phyloP scores from a whole-genome alignment of 2,113 vertebrate genomes.

The Gambusia affinis region DNA sequence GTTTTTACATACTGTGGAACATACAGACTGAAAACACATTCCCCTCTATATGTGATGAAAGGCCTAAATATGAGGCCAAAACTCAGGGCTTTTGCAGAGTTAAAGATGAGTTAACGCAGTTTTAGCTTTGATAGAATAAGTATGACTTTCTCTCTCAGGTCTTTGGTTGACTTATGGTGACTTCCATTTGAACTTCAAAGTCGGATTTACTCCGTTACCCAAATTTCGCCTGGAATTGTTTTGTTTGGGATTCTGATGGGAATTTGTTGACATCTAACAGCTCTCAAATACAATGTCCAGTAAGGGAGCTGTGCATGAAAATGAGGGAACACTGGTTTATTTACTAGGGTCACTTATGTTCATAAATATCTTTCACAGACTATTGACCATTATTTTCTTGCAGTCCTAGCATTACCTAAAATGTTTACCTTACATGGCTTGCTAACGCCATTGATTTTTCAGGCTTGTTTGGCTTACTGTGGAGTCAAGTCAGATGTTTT shows the following conservation, averaged over 20 bases:
- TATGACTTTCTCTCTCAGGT: slow-evolving; percentile 62
- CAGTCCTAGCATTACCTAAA: not conserved
- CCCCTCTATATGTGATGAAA: slow-evolving; percentile 66
- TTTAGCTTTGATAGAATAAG: slow-evolving; percentile 56
- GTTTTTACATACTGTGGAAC: slow-evolving; percentile 13
- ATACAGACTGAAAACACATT: slow-evolving; percentile 42
- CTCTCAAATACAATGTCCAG: not conserved
- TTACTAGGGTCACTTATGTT: not conserved
- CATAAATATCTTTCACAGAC: not conserved
- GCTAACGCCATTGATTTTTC: not conserved
- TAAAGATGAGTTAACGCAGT: slow-evolving; percentile 67
- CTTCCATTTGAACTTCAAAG: slow-evolving; percentile 9
- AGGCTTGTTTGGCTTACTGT: no score
- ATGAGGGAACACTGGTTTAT: not conserved
- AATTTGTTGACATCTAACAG: not conserved
- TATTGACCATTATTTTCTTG: not conserved
- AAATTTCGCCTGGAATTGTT: not conserved
- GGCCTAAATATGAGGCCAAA: slow-evolving; percentile 57
- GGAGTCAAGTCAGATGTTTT: not conserved
- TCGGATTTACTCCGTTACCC: not conserved
- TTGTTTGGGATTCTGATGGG: not conserved
- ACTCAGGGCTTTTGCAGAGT: slow-evolving; percentile 76
- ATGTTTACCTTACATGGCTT: not conserved
- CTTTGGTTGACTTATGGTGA: slow-evolving; percentile 43
- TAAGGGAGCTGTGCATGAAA: not conserved